A percentile compares a stretch with the other conserved stretches of the same genome.
These are phyloP conservation scores for Clostera curtula DNA, from an alignment of 2,888 invertebrate species.

Conservation along the genomic window DNA sequence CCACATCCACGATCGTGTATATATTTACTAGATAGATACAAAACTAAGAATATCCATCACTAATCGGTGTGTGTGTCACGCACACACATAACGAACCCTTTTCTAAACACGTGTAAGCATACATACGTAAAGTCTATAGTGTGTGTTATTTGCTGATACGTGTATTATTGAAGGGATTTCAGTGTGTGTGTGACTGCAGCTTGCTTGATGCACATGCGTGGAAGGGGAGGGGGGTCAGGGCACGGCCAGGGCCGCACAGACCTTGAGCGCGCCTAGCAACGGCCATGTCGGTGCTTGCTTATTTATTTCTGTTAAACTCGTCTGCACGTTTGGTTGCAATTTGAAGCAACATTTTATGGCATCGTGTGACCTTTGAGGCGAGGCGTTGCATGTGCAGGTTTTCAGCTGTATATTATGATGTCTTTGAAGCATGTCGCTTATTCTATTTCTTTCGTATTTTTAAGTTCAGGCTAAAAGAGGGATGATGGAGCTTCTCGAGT, in stretches of 20 bases:
- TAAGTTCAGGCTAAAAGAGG: too few relatives aligned
- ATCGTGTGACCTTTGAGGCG: slow-evolving; percentile 37
- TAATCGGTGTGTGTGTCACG: slow-evolving; percentile 29
- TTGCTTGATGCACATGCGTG: slow-evolving; percentile 52
- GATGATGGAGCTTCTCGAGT: too few relatives aligned
- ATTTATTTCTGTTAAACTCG: slow-evolving; percentile 65
- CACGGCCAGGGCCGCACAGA: slow-evolving; percentile 58
- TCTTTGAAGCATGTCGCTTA: too few relatives aligned
- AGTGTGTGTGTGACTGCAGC: slow-evolving; percentile 40
- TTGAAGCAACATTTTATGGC: slow-evolving; percentile 54
- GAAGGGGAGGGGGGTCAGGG: slow-evolving; percentile 28
- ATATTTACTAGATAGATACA: slow-evolving; percentile 23
- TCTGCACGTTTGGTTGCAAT: slow-evolving; percentile 56
- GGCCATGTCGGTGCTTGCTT: slow-evolving; percentile 43
- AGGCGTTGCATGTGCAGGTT: slow-evolving; percentile 24
- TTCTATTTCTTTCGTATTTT: too few relatives aligned
- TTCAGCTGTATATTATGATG: too few relatives aligned
- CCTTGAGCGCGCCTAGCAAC: slow-evolving; percentile 71
- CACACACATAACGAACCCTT: slow-evolving; percentile 33
- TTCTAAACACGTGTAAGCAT: slow-evolving; percentile 26
- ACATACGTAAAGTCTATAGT: slow-evolving; percentile 8
- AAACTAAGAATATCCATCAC: slow-evolving; percentile 34
- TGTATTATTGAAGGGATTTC: slow-evolving; percentile 14
- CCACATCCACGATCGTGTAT: slow-evolving; percentile 13
- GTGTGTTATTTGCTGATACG: slow-evolving; percentile 15